These are phyloP conservation scores for Erebia palarica DNA, from an alignment of 2,888 invertebrate species.

Conservation along the genomic window DNA sequence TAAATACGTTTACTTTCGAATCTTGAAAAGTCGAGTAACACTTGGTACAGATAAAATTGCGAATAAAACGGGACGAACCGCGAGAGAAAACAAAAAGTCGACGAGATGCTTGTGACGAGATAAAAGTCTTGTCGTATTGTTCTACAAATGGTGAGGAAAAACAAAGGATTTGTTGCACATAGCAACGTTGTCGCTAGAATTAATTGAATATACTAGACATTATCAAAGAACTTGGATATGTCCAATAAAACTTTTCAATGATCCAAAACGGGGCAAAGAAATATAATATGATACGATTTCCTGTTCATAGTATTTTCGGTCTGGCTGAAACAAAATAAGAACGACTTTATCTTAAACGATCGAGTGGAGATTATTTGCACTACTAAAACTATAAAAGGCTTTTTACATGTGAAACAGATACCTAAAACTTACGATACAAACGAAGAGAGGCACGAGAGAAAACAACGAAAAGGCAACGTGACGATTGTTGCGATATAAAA, in stretches of 20 bases:
- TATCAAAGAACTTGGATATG: neutral
- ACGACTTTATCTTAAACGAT: neutral
- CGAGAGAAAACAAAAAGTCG: conserved; percentile 57
- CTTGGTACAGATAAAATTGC: conserved; percentile 56
- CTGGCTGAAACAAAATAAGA: neutral
- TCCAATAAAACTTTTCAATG: no score
- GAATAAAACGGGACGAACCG: conserved; percentile 45
- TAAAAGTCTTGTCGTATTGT: conserved; percentile 74
- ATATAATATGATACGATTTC: no score
- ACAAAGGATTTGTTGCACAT: conserved; percentile 58
- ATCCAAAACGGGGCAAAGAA: no score
- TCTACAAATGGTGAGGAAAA: conserved; percentile 72
- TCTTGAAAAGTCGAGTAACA: conserved; percentile 49
- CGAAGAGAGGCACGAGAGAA: conserved; percentile 12
- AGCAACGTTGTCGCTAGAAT: conserved; percentile 62
- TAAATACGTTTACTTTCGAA: conserved; percentile 52
- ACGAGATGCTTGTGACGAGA: conserved; percentile 56
- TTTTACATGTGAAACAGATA: neutral
- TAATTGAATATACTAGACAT: conserved; percentile 55
- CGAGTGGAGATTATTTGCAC: neutral
- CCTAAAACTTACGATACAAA: neutral
- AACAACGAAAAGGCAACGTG: conserved; percentile 57
- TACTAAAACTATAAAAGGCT: neutral
- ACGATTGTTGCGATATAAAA: conserved; percentile 70
- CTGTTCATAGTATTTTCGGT: no score